phyloP scores from a whole-genome alignment of 1,140 invertebrate genomes.

The Periplaneta americana region DNA sequence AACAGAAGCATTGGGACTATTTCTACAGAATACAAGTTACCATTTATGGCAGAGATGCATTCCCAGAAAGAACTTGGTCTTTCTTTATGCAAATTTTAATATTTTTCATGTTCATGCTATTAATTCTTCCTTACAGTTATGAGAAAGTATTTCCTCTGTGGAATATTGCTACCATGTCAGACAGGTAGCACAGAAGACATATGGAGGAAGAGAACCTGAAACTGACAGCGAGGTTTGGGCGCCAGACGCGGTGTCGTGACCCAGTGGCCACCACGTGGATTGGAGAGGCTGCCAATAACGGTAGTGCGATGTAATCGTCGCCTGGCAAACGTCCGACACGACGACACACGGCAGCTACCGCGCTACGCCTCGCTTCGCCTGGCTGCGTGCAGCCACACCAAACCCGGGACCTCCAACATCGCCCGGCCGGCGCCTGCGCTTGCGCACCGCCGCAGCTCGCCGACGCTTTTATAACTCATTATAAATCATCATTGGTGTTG shows the following conservation, averaged over 20 bases:
- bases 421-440: too few relatives aligned
- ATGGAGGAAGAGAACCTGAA: not conserved
- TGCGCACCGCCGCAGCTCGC: not conserved
- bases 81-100: not conserved
- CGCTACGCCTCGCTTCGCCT: not conserved
- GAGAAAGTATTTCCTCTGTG: too few relatives aligned
- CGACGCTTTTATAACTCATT: conserved; percentile 6
- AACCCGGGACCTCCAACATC: not conserved
- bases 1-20: too few relatives aligned
- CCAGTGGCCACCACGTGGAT: not conserved
- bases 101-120: too few relatives aligned
- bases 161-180: too few relatives aligned
- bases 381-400: not conserved
- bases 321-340: not conserved
- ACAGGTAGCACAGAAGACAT: too few relatives aligned
- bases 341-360: not conserved
- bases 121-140: too few relatives aligned
- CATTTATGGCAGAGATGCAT: too few relatives aligned
- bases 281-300: not conserved
- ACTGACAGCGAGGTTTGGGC: not conserved
- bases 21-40: too few relatives aligned
- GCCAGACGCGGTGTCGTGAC: not conserved
- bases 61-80: too few relatives aligned
- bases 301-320: not conserved
- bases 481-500: conserved; percentile 1